Conservation (phyloP, 2,113 vertebrate species). For the Oenanthe melanoleuca region DNA sequence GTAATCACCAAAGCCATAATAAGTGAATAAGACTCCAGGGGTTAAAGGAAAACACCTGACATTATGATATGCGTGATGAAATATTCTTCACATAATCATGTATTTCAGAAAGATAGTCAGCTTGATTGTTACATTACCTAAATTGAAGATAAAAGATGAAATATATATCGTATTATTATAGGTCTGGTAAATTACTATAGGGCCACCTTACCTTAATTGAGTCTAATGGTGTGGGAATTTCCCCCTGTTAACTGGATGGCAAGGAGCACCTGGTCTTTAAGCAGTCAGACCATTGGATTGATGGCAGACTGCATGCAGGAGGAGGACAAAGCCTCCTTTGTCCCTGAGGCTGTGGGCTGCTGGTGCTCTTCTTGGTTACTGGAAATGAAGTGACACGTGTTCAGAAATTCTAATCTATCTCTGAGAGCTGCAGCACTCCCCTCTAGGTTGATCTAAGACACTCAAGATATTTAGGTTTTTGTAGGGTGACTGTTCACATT, state of each 20-base stretch:
- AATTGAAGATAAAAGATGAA: slow-evolving; percentile 35
- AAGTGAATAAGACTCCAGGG: background rate
- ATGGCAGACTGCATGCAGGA: background rate
- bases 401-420: background rate
- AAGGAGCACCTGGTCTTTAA: background rate
- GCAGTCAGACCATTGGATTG: background rate
- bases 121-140: slow-evolving; percentile 28
- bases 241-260: background rate
- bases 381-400: background rate
- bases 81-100: background rate
- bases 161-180: background rate
- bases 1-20: background rate
- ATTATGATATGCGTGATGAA: background rate
- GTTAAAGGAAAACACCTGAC: slow-evolving; percentile 14
- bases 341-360: background rate
- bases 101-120: background rate
- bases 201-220: background rate
- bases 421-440: background rate
- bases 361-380: background rate
- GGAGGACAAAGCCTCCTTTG: background rate
- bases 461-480: background rate
- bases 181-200: background rate
- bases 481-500: background rate
- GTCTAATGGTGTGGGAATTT: background rate
- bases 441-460: background rate